These are phyloP conservation scores for Lasius fuliginosus DNA, from an alignment of 2,888 invertebrate genomes.

Conservation along the genomic window DNA sequence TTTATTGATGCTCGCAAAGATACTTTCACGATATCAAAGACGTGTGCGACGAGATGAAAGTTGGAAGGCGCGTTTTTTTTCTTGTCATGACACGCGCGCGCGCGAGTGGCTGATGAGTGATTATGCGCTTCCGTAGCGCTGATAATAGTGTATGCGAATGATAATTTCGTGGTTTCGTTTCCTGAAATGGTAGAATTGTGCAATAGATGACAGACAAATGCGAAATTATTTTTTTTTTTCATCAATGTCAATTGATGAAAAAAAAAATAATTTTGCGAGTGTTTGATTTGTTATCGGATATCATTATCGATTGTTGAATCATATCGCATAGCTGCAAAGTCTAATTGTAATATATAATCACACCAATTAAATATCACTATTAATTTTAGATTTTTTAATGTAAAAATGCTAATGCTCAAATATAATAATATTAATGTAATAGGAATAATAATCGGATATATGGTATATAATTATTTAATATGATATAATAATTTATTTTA, in stretches of 20 bases:
- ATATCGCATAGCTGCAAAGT: neutral
- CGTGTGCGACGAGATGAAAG: neutral
- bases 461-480: neutral
- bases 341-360: neutral
- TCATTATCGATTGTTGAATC: neutral
- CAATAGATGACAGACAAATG: neutral
- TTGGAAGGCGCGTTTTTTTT: neutral
- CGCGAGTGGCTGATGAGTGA: slow-evolving; percentile 14
- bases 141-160: slow-evolving; percentile 1
- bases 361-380: neutral
- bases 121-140: slow-evolving; percentile 9
- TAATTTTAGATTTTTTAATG: neutral
- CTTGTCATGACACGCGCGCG: neutral
- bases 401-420: neutral
- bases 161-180: slow-evolving; percentile 6
- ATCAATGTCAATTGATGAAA: neutral
- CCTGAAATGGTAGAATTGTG: neutral
- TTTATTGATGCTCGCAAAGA: slow-evolving; percentile 11
- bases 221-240: neutral
- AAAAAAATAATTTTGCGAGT: neutral
- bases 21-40: slow-evolving; percentile 30
- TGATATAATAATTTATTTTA: neutral
- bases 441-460: neutral
- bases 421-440: neutral
- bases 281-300: slow-evolving; percentile 15